phyloP scores from a whole-genome alignment of 2,888 invertebrate genomes.

The Spilarctia lutea region DNA sequence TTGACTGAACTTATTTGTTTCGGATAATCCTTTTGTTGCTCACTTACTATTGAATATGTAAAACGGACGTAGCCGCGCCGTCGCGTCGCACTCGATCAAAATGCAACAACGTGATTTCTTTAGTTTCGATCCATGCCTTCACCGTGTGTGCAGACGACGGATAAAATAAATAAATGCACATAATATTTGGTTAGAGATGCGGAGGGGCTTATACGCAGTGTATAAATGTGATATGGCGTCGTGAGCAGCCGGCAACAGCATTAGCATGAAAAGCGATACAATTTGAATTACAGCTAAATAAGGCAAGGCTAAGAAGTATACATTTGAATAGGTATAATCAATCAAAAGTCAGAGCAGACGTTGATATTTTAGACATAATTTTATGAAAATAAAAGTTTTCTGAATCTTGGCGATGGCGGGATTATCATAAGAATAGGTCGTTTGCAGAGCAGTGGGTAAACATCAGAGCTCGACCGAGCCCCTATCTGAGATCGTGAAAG shows the following conservation, averaged over 20 bases:
- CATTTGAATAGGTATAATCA: slow-evolving; percentile 54
- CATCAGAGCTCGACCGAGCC: slow-evolving; percentile 36
- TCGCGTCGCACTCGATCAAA: slow-evolving; percentile 56
- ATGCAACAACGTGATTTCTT: slow-evolving; percentile 58
- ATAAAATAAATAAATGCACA: slow-evolving; percentile 82
- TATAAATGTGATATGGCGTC: slow-evolving; percentile 63
- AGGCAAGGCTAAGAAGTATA: slow-evolving; percentile 46
- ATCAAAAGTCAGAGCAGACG: slow-evolving; percentile 55
- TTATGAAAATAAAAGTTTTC: slow-evolving; percentile 58
- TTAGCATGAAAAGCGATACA: slow-evolving; percentile 78
- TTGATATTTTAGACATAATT: slow-evolving; percentile 43
- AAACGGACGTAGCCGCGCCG: slow-evolving; percentile 57
- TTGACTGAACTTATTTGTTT: slow-evolving; percentile 68
- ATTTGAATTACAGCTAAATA: slow-evolving; percentile 64
- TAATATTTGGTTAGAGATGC: slow-evolving; percentile 81
- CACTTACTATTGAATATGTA: slow-evolving; percentile 65
- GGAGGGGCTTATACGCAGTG: slow-evolving; percentile 58
- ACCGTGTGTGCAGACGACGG: slow-evolving; percentile 60
- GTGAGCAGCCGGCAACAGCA: slow-evolving; percentile 62
- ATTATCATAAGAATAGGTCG: slow-evolving; percentile 76
- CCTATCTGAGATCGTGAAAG: slow-evolving; percentile 53
- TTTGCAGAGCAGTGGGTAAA: slow-evolving; percentile 60
- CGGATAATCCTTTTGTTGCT: slow-evolving; percentile 57
- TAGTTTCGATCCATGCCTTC: slow-evolving; percentile 46
- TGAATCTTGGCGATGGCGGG: slow-evolving; percentile 58